Conservation (phyloP, 1,140 invertebrate species). For the Drosophila teissieri region DNA sequence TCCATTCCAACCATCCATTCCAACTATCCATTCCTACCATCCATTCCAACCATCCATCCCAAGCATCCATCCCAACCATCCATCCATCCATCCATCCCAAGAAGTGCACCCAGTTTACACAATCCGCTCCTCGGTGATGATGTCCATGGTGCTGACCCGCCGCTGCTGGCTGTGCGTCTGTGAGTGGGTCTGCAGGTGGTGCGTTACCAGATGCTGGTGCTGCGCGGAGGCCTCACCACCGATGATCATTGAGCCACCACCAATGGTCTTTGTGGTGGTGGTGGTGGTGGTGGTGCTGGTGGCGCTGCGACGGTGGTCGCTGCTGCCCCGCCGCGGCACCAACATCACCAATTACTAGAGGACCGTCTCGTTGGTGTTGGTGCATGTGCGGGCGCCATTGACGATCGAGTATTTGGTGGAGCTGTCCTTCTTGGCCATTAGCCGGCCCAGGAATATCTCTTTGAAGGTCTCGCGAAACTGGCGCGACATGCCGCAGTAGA, state of each 20-base stretch:
- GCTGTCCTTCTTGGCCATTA: conserved; percentile 87
- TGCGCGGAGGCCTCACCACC: conserved; percentile 18
- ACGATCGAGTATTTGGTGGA: conserved; percentile 91
- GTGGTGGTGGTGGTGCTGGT: conserved; percentile 47
- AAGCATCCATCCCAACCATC: too few relatives aligned
- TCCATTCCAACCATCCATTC: too few relatives aligned
- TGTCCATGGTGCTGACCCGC: conserved; percentile 68
- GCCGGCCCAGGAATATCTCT: conserved; percentile 91
- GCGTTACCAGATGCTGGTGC: conserved; percentile 34
- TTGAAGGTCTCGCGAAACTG: conserved; percentile 97
- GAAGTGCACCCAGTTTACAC: conserved; percentile 36
- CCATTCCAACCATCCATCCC: too few relatives aligned
- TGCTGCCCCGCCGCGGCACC: conserved; percentile 77
- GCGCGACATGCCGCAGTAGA: conserved; percentile 97
- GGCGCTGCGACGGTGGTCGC: conserved; percentile 57
- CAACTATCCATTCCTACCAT: too few relatives aligned
- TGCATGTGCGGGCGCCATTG: conserved; percentile 91
- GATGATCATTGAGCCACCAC: not conserved
- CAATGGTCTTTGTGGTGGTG: conserved; percentile 1
- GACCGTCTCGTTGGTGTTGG: conserved; percentile 93
- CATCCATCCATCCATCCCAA: too few relatives aligned
- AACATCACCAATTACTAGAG: conserved; percentile 87
- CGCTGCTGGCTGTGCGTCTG: conserved; percentile 44
- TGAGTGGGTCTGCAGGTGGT: conserved; percentile 4
- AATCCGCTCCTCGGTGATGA: conserved; percentile 65